These are phyloP conservation scores for Meandrusa payeni DNA, from an alignment of 2,888 invertebrate genomes.

Conservation along the genomic window DNA sequence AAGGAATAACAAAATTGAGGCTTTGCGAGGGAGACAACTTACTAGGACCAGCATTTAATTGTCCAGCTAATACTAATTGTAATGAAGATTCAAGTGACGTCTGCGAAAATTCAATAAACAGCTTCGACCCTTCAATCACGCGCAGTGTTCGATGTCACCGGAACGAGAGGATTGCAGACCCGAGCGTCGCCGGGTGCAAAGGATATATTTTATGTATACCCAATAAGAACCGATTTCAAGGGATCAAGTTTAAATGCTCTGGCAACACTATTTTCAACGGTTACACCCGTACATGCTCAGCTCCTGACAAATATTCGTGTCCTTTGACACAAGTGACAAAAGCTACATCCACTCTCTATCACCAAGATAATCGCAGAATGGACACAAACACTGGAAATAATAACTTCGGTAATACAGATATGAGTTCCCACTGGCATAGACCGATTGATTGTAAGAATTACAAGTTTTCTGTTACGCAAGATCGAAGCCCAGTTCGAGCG, in stretches of 20 bases:
- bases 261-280: constrained; percentile 70
- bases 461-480: constrained; percentile 63
- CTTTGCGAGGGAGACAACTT: constrained; percentile 59
- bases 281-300: constrained; percentile 59
- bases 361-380: constrained; percentile 40
- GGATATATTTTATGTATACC: constrained; percentile 72
- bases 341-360: constrained; percentile 38
- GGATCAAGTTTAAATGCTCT: constrained; percentile 68
- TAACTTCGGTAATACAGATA: constrained; percentile 24
- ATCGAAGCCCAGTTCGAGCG: constrained; percentile 47
- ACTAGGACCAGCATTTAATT: constrained; percentile 60
- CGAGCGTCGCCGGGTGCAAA: constrained; percentile 65
- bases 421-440: constrained; percentile 29
- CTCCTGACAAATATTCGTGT: constrained; percentile 62
- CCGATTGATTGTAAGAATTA: constrained; percentile 72
- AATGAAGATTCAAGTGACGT: constrained; percentile 69
- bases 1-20: constrained; percentile 50
- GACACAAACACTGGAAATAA: constrained; percentile 32
- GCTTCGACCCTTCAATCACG: constrained; percentile 55
- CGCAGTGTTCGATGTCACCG: constrained; percentile 54
- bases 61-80: constrained; percentile 62
- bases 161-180: constrained; percentile 66
- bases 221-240: constrained; percentile 66
- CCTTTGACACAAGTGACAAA: constrained; percentile 48
- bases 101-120: constrained; percentile 58